Base-by-base conservation (phyloP, 1,140 invertebrate genomes). In the Adelges cooleyi region DNA sequence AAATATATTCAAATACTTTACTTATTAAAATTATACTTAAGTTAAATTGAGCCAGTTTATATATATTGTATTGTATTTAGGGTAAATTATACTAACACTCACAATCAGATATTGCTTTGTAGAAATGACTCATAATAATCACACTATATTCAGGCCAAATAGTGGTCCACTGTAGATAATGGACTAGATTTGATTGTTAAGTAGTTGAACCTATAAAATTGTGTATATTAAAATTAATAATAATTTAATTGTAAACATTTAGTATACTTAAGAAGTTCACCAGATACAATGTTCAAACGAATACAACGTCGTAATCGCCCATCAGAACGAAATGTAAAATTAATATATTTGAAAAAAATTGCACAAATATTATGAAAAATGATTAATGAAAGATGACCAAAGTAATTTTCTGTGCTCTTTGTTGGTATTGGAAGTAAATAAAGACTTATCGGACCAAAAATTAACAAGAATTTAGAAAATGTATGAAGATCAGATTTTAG, bases 21-120 rank as follows among this genome's bases (percentile, higher is more conserved):
- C n/a, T n/a, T n/a, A n/a, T n/a, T n/a, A n/a, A n/a, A n/a, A n/a
- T n/a, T n/a, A n/a, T n/a, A n/a, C n/a, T n/a, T n/a, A n/a, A n/a
- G n/a, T n/a, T n/a, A n/a, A n/a, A n/a, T n/a, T n/a, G n/a, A n/a
- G n/a, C n/a, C n/a, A n/a, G n/a, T n/a, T n/a, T n/a, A n/a, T n/a
- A n/a, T n/a, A n/a, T n/a, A n/a, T n/a, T n/a, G n/a, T n/a, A n/a
- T n/a, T n/a, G n/a, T n/a, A n/a, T n/a, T n/a, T n/a, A n/a, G n/a
- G n/a, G n/a, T n/a, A n/a, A n/a, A n/a, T n/a, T n/a, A n/a, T n/a
- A n/a, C n/a, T n/a, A n/a, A n/a, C n/a, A n/a, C n/a, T n/a, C n/a
- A n/a, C n/a, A n/a, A n/a, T 38, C 65, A 78, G 79, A 65, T 78
- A 79, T 72, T 81, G 79, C 70, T 82, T 83, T 74, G 75, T 81